These are phyloP conservation scores for honey bee (Apis mellifera) DNA, from an alignment of 1,140 invertebrate genomes.

Conservation along the genomic window DNA sequence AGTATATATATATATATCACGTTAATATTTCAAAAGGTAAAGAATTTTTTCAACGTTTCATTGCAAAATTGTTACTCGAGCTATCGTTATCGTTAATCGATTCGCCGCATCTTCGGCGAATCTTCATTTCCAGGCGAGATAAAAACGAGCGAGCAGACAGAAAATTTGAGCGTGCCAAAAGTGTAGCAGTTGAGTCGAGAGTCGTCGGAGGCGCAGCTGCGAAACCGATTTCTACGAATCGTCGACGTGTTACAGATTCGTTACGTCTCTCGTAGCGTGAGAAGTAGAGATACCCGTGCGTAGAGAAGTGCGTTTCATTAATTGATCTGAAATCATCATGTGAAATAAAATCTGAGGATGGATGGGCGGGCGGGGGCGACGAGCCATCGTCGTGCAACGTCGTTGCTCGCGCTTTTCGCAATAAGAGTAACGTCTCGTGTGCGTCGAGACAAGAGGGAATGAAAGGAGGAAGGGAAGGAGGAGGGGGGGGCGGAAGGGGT, in stretches of 20 bases:
- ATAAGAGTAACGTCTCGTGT: constrained; percentile 27
- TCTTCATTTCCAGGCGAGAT: neutral
- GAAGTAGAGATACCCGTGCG: constrained; percentile 52
- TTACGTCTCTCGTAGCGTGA: constrained; percentile 52
- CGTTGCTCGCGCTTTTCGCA: neutral
- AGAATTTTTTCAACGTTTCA: no score
- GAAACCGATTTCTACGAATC: constrained; percentile 44
- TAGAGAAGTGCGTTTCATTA: constrained; percentile 54
- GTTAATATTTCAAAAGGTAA: neutral
- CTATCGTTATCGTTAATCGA: neutral
- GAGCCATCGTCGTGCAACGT: constrained; percentile 54
- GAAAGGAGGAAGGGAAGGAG: no score
- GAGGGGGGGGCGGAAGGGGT: no score
- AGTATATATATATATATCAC: no score
- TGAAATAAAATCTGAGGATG: constrained; percentile 66
- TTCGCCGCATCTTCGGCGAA: neutral
- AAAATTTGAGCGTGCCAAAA: neutral
- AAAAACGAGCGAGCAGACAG: neutral
- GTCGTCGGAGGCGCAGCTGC: constrained; percentile 40
- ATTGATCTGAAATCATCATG: constrained; percentile 65
- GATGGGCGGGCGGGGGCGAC: neutral
- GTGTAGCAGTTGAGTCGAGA: neutral
- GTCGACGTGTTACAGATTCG: constrained; percentile 53
- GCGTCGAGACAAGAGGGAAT: constrained; percentile 33
- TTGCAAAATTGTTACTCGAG: no score